Conservation (phyloP, 2,797 vertebrate species). For the Danio albolineatus region DNA sequence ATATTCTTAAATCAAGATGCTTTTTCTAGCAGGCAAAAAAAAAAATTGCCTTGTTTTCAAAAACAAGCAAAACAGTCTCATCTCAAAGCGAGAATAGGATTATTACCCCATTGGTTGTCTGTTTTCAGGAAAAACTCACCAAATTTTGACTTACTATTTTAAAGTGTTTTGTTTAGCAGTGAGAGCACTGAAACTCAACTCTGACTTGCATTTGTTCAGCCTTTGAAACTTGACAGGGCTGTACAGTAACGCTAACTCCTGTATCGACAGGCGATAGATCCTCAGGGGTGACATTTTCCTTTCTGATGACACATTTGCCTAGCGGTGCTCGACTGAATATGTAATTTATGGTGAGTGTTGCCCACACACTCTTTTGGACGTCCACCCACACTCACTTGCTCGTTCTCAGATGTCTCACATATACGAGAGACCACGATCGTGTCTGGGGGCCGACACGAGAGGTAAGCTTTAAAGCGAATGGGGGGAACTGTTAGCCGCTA, state of each 20-base stretch:
- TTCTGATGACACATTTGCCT: conserved; percentile 55
- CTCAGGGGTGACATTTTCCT: conserved; percentile 32
- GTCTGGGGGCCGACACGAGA: conserved; percentile 21
- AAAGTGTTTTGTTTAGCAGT: background rate
- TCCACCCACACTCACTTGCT: conserved; percentile 52
- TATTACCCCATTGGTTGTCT: too few species aligned
- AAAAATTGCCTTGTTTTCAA: too few species aligned
- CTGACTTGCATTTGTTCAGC: background rate
- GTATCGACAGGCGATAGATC: conserved; percentile 28
- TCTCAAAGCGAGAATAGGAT: too few species aligned
- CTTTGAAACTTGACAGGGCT: conserved; percentile 1
- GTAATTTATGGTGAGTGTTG: conserved; percentile 23
- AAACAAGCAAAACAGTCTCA: too few species aligned
- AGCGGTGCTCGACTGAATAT: conserved; percentile 35
- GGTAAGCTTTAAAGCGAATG: conserved; percentile 34
- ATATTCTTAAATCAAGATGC: too few species aligned
- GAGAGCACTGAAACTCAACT: background rate
- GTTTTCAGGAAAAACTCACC: too few species aligned
- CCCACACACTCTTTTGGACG: conserved; percentile 43
- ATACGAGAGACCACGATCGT: conserved; percentile 36
- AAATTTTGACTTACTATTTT: too few species aligned
- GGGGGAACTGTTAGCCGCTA: conserved; percentile 34
- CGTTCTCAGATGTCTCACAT: conserved; percentile 45
- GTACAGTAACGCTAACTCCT: conserved; percentile 6
- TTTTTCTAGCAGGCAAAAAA: too few species aligned